These are phyloP conservation scores for Hypothenemus hampei DNA, from an alignment of 1,140 invertebrate genomes.

Conservation along the genomic window DNA sequence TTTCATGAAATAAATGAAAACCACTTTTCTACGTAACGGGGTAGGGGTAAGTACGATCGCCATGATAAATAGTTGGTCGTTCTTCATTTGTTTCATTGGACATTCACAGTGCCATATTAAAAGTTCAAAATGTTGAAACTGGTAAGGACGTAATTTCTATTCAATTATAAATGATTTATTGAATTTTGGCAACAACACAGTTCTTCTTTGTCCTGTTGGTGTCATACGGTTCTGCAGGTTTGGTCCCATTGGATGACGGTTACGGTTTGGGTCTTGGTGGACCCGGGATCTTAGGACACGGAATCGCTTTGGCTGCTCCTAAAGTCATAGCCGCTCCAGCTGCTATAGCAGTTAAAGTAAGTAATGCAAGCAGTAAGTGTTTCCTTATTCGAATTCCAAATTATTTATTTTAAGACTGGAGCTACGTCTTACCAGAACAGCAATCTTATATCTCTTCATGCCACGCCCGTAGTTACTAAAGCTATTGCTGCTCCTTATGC, in stretches of 20 bases:
- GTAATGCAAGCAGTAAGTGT: too few species aligned
- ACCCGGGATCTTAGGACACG: not conserved
- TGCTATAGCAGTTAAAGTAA: slow-evolving; percentile 21
- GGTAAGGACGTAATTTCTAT: slow-evolving; percentile 16
- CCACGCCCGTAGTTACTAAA: slow-evolving; percentile 29
- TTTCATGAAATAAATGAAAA: slow-evolving; percentile 12
- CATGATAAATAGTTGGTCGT: slow-evolving; percentile 4
- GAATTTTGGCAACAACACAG: too few species aligned
- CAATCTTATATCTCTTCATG: slow-evolving; percentile 24
- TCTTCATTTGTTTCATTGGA: too few species aligned
- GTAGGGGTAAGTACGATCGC: not conserved
- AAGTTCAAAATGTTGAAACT: slow-evolving; percentile 21
- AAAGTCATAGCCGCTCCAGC: slow-evolving; percentile 16
- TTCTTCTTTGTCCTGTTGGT: slow-evolving; percentile 17
- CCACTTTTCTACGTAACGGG: not conserved
- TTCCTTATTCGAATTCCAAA: not conserved
- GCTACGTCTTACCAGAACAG: slow-evolving; percentile 30
- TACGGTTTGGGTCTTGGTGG: not conserved
- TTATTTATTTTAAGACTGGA: slow-evolving; percentile 5
- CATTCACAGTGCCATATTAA: not conserved
- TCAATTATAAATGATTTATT: not conserved
- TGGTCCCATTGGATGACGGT: slow-evolving; percentile 14
- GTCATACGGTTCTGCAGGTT: slow-evolving; percentile 19
- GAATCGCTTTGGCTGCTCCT: slow-evolving; percentile 17
- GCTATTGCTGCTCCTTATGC: slow-evolving; percentile 28